A percentile compares a stretch with the other conserved stretches of the same genome.
phyloP scores from a whole-genome alignment of 2,797 vertebrate genomes.

The Nasua narica region DNA sequence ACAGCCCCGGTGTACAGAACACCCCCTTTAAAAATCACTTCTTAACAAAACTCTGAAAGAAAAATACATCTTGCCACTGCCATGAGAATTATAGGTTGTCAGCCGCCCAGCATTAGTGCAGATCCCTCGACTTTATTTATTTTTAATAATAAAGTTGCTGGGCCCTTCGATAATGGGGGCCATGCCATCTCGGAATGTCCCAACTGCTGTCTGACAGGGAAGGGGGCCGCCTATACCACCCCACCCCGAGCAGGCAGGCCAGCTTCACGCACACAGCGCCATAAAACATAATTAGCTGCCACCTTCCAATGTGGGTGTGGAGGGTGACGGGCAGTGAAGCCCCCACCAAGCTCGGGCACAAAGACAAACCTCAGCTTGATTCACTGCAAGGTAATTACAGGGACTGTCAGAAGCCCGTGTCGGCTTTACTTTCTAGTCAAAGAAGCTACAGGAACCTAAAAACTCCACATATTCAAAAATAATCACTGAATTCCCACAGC shows the following conservation, averaged over 20 bases:
- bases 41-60: constrained; percentile 58
- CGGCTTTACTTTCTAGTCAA: constrained; percentile 57
- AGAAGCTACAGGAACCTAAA: constrained; percentile 63
- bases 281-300: constrained; percentile 77
- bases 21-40: constrained; percentile 14
- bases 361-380: constrained; percentile 78
- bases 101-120: background rate
- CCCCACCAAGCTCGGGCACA: constrained; percentile 73
- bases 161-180: constrained; percentile 20
- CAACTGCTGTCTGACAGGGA: constrained; percentile 44
- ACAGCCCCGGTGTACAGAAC: background rate
- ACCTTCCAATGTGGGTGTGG: constrained; percentile 67
- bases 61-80: constrained; percentile 16
- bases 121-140: constrained; percentile 62
- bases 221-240: constrained; percentile 18
- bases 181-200: constrained; percentile 60
- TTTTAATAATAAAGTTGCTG: constrained; percentile 72
- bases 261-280: constrained; percentile 54
- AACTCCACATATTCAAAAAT: constrained; percentile 53
- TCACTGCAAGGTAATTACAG: constrained; percentile 78
- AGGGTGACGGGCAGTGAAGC: constrained; percentile 18
- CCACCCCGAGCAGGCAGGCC: background rate
- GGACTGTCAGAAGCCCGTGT: constrained; percentile 67
- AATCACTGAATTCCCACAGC: constrained; percentile 47
- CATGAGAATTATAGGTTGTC: constrained; percentile 56